Evolutionary conservation across 2,797 vertebrate genomes (phyloP), one percentile per base, ranked within the genome.

Genomic region (Pantherophis alleghaniensis): DNA sequence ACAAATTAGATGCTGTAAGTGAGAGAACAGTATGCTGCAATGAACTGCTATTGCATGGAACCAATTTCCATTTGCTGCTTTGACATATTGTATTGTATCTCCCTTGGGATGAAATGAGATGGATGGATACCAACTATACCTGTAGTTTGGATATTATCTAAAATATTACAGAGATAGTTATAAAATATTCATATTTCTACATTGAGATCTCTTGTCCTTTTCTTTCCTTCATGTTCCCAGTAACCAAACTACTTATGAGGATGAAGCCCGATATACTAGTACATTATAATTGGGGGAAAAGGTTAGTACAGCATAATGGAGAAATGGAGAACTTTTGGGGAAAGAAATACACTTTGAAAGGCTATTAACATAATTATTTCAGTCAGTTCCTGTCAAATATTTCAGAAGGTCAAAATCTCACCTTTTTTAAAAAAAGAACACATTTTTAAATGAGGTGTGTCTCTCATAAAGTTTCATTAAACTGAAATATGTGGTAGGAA

Each of bases 141-240:
- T 60, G 11, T 90, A n/a, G 2, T 93, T 37, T 61, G 1, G 12
- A 74, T 93, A 88, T 92, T 95, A 74, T 94, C 90, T 94, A n/a
- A 91, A 0, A 94, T 57, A 26, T 5, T 90, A 93, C 88, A 37
- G 69, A 94, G 79, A 56, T 11, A 91, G 87, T 90, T 93, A 42
- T 92, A 91, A 96, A 97, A 94, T 94, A 94, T 92, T 95, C 9
- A 51, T 86, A 42, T 66, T 60, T 90, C 92, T 94, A 93, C 91
- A 88, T 92, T 94, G 94, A 92, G 92, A 59, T 87, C 37, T 66
- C 86, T 90, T 94, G 95, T 92, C 79, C 94, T n/a, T 94, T 28
- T 88, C 86, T 53, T 9, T 5, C 57, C 28, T 92, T 94, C 92
- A 88, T 95, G 20, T 47, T 83, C 42, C 42, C 37, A 47, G 20